phyloP scores from a whole-genome alignment of 2,888 invertebrate species.

The Synanthedon tipuliformis region DNA sequence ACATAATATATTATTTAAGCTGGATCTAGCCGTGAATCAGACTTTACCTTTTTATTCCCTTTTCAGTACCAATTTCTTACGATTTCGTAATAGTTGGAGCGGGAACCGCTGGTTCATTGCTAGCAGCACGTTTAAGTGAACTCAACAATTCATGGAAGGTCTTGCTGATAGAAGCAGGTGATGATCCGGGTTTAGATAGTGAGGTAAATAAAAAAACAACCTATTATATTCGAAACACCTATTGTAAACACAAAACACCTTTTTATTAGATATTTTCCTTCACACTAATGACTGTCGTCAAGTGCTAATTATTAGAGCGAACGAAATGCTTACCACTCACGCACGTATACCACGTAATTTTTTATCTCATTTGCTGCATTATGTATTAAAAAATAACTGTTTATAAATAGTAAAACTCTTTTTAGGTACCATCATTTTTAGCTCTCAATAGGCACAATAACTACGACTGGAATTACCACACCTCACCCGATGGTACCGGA shows the following conservation, averaged over 20 bases:
- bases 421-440: slow-evolving; percentile 40
- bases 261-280: too few relatives aligned
- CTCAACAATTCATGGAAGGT: slow-evolving; percentile 26
- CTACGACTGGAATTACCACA: slow-evolving; percentile 68
- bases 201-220: slow-evolving; percentile 26
- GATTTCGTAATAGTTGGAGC: slow-evolving; percentile 67
- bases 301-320: too few relatives aligned
- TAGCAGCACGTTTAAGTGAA: slow-evolving; percentile 52
- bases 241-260: too few relatives aligned
- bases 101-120: slow-evolving; percentile 67
- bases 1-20: too few relatives aligned
- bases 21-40: too few relatives aligned
- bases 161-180: slow-evolving; percentile 61
- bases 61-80: slow-evolving; percentile 28
- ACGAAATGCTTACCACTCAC: too few relatives aligned
- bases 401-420: slow-evolving; percentile 2
- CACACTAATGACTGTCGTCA: too few relatives aligned
- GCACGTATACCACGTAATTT: too few relatives aligned
- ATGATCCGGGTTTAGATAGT: slow-evolving; percentile 47
- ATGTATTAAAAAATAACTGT: too few relatives aligned
- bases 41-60: neutral
- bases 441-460: slow-evolving; percentile 30
- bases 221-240: too few relatives aligned
- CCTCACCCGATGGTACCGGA: slow-evolving; percentile 33
- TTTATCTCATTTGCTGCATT: too few relatives aligned